These are phyloP conservation scores for Neosilurus hyrtlii DNA, from an alignment of 2,797 vertebrate genomes.

Conservation along the genomic window DNA sequence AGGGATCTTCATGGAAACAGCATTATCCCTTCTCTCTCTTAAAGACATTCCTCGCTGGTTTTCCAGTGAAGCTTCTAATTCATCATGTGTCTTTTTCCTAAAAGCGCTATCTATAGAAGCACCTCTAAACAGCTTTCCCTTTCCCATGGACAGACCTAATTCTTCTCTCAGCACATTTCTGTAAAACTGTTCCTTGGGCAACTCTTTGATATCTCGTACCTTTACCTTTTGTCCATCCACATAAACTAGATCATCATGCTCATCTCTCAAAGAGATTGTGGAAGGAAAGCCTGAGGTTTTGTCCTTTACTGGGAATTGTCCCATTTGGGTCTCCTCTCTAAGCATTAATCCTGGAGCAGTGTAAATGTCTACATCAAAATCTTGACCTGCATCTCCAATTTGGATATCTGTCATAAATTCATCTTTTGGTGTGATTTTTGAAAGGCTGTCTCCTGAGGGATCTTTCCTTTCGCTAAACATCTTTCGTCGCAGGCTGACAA, in stretches of 20 bases:
- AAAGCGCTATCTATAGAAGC: constrained; percentile 23
- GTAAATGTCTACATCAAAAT: constrained; percentile 57
- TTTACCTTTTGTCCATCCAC: constrained; percentile 56
- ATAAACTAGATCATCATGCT: constrained; percentile 61
- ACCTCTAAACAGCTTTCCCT: constrained; percentile 20
- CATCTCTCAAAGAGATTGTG: constrained; percentile 60
- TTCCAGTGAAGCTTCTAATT: constrained; percentile 28
- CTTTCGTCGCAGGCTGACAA: constrained; percentile 56
- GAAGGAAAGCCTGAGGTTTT: constrained; percentile 58
- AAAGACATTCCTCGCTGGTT: constrained; percentile 35
- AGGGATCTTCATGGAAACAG: constrained; percentile 53
- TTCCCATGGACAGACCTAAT: constrained; percentile 22
- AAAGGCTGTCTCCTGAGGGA: constrained; percentile 52
- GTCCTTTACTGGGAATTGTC: constrained; percentile 55
- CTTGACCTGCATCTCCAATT: constrained; percentile 57
- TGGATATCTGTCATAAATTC: constrained; percentile 59
- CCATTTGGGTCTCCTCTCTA: constrained; percentile 60
- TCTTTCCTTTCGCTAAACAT: constrained; percentile 60
- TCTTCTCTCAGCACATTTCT: constrained; percentile 38
- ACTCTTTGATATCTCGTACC: constrained; percentile 18
- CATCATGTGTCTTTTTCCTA: constrained; percentile 29
- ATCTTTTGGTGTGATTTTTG: constrained; percentile 54
- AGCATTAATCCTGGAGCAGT: constrained; percentile 52
- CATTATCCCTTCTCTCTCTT: constrained; percentile 65
- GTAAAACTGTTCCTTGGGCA: constrained; percentile 19